Percentiles rank a stretch among this genome's conserved stretches.
Evolutionary conservation across 30 jellyfish, hydroid and myxozoan species (phyloP).

Genomic region (Turritopsis dohrnii): DNA sequence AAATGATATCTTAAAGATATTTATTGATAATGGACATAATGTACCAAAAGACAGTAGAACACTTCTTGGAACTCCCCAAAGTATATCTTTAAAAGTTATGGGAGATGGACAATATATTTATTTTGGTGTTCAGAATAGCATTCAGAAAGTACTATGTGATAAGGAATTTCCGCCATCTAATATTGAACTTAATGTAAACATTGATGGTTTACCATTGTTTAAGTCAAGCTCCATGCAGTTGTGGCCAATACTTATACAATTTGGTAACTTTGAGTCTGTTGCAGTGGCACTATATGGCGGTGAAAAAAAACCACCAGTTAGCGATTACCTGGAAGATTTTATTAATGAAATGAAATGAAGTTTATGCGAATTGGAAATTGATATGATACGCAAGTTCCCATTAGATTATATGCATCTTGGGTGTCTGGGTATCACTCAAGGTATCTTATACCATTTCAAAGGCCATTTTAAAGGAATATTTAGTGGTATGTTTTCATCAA

Average conservation of each 20-base stretch:
- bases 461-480: constrained; percentile 22
- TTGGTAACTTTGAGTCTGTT: constrained; percentile 2
- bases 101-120: constrained; percentile 15
- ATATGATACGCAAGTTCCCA: constrained; percentile 5
- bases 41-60: constrained; percentile 24
- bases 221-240: constrained; percentile 15
- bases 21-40: background rate
- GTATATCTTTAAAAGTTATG: background rate
- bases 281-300: constrained; percentile 22
- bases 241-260: constrained; percentile 27
- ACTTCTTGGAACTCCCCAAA: constrained; percentile 4
- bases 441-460: constrained; percentile 18
- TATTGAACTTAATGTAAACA: constrained; percentile 10
- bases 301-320: constrained; percentile 3
- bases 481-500: constrained; percentile 30
- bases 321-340: constrained; percentile 9
- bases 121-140: constrained; percentile 10
- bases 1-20: background rate
- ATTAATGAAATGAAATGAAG: constrained; percentile 7
- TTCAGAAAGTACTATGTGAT: background rate
- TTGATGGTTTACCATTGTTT: constrained; percentile 25
- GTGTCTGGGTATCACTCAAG: constrained; percentile 1
- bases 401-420: background rate
- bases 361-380: constrained; percentile 1
- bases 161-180: background rate